A percentile compares a stretch with the other conserved stretches of the same genome.
Evolutionary conservation across 1,140 invertebrate genomes (phyloP).

Genomic region (Littorina saxatilis): DNA sequence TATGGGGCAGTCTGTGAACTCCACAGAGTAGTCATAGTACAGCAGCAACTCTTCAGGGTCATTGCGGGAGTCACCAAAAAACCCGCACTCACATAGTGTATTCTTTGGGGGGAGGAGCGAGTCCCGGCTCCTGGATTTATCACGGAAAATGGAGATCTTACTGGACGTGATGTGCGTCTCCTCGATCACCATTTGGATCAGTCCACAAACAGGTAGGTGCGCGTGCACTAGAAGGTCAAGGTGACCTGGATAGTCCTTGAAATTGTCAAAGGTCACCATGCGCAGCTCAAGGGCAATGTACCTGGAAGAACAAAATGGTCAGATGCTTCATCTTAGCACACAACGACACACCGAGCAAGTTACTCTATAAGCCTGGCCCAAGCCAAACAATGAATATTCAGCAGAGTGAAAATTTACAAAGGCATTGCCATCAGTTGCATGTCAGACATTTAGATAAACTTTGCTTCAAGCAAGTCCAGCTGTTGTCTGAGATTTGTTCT

Average conservation of each 20-base stretch:
- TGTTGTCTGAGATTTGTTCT: too few relatives aligned
- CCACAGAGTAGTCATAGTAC: slow-evolving; percentile 72
- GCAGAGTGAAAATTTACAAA: too few relatives aligned
- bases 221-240: slow-evolving; percentile 62
- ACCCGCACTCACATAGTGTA: slow-evolving; percentile 68
- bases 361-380: neutral
- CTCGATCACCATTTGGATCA: slow-evolving; percentile 63
- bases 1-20: slow-evolving; percentile 72
- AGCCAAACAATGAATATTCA: too few relatives aligned
- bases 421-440: too few relatives aligned
- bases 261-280: slow-evolving; percentile 66
- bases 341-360: neutral
- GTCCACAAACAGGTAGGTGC: slow-evolving; percentile 60
- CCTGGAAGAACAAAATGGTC: slow-evolving; percentile 52
- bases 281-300: slow-evolving; percentile 61
- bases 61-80: slow-evolving; percentile 55
- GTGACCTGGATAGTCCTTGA: slow-evolving; percentile 64
- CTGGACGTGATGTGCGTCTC: slow-evolving; percentile 64
- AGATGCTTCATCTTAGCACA: neutral
- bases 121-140: slow-evolving; percentile 61
- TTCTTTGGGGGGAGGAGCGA: slow-evolving; percentile 57
- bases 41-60: slow-evolving; percentile 65
- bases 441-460: too few relatives aligned
- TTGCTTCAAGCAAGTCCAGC: too few relatives aligned
- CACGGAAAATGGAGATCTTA: slow-evolving; percentile 68